A percentile compares a stretch with the other conserved stretches of the same genome.
These are phyloP conservation scores for Arctopsyche grandis DNA, from an alignment of 1,140 invertebrate genomes.

Conservation along the genomic window DNA sequence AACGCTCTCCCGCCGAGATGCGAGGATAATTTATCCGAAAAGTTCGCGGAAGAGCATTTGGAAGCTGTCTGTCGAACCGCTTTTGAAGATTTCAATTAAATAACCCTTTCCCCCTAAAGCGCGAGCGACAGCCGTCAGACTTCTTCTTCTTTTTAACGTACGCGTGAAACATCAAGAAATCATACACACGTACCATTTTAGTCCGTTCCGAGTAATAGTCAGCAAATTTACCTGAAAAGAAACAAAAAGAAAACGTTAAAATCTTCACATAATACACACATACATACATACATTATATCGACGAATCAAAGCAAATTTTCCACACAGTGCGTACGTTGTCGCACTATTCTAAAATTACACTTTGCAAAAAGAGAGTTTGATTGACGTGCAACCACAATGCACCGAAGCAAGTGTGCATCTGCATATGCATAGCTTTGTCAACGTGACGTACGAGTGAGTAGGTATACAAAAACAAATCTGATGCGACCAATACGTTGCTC, in stretches of 20 bases:
- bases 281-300: too few species aligned
- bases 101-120: neutral
- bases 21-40: neutral
- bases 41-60: slow-evolving; percentile 24
- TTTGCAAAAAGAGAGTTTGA: slow-evolving; percentile 33
- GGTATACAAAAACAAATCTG: too few species aligned
- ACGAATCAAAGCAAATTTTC: neutral
- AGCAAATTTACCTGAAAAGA: slow-evolving; percentile 12
- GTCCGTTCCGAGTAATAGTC: neutral
- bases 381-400: slow-evolving; percentile 23
- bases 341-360: slow-evolving; percentile 31
- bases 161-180: neutral
- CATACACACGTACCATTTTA: neutral
- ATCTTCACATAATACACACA: too few species aligned
- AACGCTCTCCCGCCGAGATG: neutral
- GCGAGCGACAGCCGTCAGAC: too few species aligned
- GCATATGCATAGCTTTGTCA: neutral
- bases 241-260: slow-evolving; percentile 1
- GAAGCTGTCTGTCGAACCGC: slow-evolving; percentile 12
- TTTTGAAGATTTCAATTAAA: slow-evolving; percentile 25
- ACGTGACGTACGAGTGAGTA: neutral
- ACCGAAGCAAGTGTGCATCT: neutral
- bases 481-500: neutral
- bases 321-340: neutral
- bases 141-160: neutral